Evolutionary conservation across 1,140 invertebrate species (phyloP).

Genomic region (Triops cancriformis): DNA sequence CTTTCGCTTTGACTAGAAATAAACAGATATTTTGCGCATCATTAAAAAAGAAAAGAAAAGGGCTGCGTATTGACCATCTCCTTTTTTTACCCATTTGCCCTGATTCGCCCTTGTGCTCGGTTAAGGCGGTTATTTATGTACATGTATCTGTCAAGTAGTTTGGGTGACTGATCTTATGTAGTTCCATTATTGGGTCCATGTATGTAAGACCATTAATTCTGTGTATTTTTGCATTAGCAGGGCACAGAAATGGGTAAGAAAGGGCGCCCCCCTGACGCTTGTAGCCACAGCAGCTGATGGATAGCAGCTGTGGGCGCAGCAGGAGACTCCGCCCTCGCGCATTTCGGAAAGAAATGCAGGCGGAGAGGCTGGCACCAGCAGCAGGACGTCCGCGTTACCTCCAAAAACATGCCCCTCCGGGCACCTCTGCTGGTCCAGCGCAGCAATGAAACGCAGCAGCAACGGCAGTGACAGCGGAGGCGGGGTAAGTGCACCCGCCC

Average conservation of each 20-base stretch:
- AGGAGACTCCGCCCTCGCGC: conserved; percentile 11
- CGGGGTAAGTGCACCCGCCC: conserved; percentile 2
- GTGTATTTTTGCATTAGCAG: conserved; percentile 11
- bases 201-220: conserved; percentile 11
- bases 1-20: too few species aligned
- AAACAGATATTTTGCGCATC: too few species aligned
- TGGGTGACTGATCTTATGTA: not conserved
- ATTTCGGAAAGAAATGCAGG: conserved; percentile 5
- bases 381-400: conserved; percentile 11
- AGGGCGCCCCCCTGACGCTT: conserved; percentile 7
- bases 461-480: not conserved
- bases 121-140: not conserved
- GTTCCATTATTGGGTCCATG: not conserved
- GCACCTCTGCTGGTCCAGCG: conserved; percentile 7
- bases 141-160: not conserved
- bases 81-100: too few species aligned
- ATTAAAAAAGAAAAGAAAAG: too few species aligned
- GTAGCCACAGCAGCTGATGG: conserved; percentile 12
- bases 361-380: conserved; percentile 6
- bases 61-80: too few species aligned
- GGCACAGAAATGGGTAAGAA: conserved; percentile 13
- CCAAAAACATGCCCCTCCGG: conserved; percentile 6
- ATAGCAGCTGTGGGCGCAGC: conserved; percentile 8
- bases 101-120: too few species aligned
- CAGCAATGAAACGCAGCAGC: not conserved